Percentiles rank a stretch among this genome's conserved stretches.
Evolutionary conservation across 2,888 invertebrate genomes (phyloP).

Genomic region (Lasioglossum marginatum): DNA sequence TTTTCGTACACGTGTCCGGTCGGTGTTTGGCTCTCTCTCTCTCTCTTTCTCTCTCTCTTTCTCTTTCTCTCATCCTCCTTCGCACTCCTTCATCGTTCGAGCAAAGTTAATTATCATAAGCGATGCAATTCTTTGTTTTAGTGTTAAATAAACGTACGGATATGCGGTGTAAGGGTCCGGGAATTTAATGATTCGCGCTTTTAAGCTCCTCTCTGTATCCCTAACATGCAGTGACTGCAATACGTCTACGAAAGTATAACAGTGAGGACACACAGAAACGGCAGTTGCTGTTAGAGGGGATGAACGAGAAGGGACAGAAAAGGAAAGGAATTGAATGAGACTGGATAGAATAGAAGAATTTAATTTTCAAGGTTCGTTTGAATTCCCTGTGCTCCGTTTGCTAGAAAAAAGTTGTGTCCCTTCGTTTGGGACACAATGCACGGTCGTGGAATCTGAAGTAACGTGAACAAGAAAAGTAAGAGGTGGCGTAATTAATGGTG

Average conservation of each 20-base stretch:
- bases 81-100: background rate
- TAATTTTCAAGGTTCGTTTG: background rate
- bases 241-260: background rate
- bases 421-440: background rate
- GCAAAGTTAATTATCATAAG: no score
- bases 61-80: constrained; percentile 2
- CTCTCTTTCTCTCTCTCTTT: background rate
- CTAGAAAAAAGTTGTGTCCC: background rate
- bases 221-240: background rate
- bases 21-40: background rate
- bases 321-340: background rate
- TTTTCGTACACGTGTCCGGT: constrained; percentile 33
- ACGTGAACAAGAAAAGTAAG: background rate
- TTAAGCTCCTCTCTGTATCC: no score
- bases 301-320: background rate
- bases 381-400: background rate
- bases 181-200: no score
- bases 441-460: background rate
- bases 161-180: no score
- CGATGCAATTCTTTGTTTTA: no score
- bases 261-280: background rate
- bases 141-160: no score
- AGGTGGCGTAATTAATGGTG: background rate
- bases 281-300: background rate
- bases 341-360: background rate